These are phyloP conservation scores for Charaxes varanes DNA, from an alignment of 1,140 invertebrate genomes.

Conservation along the genomic window DNA sequence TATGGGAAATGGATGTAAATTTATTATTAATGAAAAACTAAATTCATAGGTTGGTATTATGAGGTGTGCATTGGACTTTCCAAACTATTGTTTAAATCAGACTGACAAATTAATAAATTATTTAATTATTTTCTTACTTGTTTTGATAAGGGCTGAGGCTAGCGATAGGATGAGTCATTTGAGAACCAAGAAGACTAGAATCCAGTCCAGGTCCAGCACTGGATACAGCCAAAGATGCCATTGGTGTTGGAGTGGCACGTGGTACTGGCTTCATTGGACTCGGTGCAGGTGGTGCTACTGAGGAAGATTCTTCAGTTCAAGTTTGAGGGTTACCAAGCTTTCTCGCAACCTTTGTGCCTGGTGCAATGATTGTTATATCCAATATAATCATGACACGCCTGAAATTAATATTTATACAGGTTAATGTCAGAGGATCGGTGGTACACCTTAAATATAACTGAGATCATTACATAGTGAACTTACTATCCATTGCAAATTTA, in stretches of 20 bases:
- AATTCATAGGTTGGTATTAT: no score
- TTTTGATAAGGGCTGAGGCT: conserved; percentile 94
- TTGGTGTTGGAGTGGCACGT: conserved; percentile 19
- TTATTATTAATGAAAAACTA: no score
- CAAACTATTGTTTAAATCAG: no score
- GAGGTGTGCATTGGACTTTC: no score
- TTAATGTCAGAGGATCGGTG: no score
- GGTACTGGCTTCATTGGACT: conserved; percentile 29
- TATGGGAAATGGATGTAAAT: no score
- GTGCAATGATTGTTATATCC: conserved; percentile 82
- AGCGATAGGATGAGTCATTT: conserved; percentile 81
- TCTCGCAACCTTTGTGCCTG: conserved; percentile 80
- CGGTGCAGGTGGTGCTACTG: conserved; percentile 26
- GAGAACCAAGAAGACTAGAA: conserved; percentile 48
- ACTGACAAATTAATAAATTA: no score
- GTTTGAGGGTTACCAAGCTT: conserved; percentile 86
- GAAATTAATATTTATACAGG: conserved; percentile 23
- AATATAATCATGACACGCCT: conserved; percentile 89
- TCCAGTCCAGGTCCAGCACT: conserved; percentile 25
- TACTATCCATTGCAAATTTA: no score
- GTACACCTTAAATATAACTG: no score
- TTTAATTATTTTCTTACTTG: no score
- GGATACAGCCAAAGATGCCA: conserved; percentile 25
- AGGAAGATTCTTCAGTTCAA: conserved; percentile 64
- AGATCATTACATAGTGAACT: no score